Evolutionary conservation across 1,140 invertebrate species (phyloP).

Genomic region (Drosophila parabipectinata): DNA sequence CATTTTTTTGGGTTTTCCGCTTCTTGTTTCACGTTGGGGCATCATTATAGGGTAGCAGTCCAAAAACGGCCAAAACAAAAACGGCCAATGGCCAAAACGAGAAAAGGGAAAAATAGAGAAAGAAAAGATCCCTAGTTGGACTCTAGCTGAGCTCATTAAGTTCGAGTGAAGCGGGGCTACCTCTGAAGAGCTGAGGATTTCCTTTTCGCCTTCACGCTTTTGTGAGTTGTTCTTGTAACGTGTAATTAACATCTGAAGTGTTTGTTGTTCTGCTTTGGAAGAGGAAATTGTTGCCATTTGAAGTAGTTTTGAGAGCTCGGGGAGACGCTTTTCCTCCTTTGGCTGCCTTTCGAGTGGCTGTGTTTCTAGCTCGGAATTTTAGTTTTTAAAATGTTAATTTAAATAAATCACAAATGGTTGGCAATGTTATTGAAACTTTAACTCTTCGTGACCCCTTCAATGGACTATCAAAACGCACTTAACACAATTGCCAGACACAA

Average conservation of each 20-base stretch:
- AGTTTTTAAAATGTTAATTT: conserved; percentile 20
- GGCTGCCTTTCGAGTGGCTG: conserved; percentile 27
- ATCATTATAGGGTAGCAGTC: conserved; percentile 41
- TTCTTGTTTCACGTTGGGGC: conserved; percentile 29
- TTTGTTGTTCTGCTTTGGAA: conserved; percentile 47
- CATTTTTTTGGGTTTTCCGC: conserved; percentile 36
- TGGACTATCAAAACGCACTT: conserved; percentile 76
- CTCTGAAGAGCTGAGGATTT: conserved; percentile 31
- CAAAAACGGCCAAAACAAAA: conserved; percentile 31
- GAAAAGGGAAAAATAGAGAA: not conserved
- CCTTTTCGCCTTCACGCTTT: conserved; percentile 52
- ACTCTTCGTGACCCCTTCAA: conserved; percentile 36
- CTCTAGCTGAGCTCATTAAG: conserved; percentile 45
- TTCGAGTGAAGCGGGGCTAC: conserved; percentile 29
- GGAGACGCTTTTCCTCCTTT: conserved; percentile 29
- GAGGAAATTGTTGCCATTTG: conserved; percentile 45
- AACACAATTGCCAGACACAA: conserved; percentile 74
- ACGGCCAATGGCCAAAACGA: conserved; percentile 1
- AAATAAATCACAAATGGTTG: not conserved
- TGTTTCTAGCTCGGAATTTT: conserved; percentile 19
- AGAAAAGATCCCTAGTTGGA: conserved; percentile 4
- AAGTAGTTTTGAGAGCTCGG: conserved; percentile 32
- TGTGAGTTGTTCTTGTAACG: conserved; percentile 50
- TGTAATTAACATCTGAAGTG: conserved; percentile 57
- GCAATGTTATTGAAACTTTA: conserved; percentile 8